These are phyloP conservation scores for Zaprionus obscuricornis DNA, from an alignment of 2,888 invertebrate species.

Conservation along the genomic window DNA sequence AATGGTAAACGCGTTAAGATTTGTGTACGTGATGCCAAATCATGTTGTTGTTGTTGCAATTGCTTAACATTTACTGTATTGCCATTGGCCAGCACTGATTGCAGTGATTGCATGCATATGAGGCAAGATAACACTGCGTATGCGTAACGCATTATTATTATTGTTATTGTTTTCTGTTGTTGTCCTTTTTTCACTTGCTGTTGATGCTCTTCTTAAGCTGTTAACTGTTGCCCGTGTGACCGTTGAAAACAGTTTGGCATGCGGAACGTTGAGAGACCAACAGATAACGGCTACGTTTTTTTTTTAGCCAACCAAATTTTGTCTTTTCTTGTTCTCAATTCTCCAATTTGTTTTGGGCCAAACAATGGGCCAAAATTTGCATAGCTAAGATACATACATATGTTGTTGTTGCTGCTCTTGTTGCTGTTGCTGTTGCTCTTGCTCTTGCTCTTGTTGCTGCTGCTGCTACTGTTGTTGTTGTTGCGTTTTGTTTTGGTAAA, in stretches of 20 bases:
- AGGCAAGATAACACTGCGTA: constrained; percentile 25
- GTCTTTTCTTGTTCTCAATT: constrained; percentile 53
- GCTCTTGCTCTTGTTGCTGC: not conserved
- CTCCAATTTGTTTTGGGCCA: constrained; percentile 7
- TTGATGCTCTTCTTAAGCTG: too few relatives aligned
- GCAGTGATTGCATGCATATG: not conserved
- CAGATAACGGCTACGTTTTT: constrained; percentile 52
- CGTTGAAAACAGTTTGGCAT: constrained; percentile 45
- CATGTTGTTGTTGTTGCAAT: too few relatives aligned
- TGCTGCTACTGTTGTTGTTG: not conserved
- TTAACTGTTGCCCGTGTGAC: constrained; percentile 38
- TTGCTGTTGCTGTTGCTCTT: not conserved
- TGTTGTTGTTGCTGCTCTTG: not conserved
- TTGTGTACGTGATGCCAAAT: too few relatives aligned
- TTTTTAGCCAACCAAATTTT: constrained; percentile 19
- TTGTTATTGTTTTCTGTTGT: not conserved
- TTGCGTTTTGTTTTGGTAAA: constrained; percentile 12
- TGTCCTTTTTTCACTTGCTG: too few relatives aligned
- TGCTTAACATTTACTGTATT: too few relatives aligned
- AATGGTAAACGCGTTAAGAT: constrained; percentile 72
- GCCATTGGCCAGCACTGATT: too few relatives aligned
- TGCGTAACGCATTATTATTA: constrained; percentile 33
- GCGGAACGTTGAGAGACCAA: constrained; percentile 14
- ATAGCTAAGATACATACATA: constrained; percentile 38
- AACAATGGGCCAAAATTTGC: constrained; percentile 36